These are phyloP conservation scores for Nycticorax nycticorax DNA, from an alignment of 2,113 vertebrate species.

Conservation along the genomic window DNA sequence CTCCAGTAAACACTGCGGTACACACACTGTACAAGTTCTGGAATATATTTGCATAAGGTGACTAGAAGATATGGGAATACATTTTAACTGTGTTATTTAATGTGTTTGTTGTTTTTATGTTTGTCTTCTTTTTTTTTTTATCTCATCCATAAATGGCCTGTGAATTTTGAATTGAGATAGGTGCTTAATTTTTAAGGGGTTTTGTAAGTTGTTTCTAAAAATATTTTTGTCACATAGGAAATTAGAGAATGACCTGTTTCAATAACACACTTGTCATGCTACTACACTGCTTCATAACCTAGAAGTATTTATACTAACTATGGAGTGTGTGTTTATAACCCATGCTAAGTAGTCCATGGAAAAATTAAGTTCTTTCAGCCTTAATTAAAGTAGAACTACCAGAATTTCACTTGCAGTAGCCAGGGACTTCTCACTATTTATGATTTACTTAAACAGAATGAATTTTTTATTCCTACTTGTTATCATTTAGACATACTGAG, in stretches of 20 bases:
- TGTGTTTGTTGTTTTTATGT: not conserved
- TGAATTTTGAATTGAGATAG: not conserved
- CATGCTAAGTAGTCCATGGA: not conserved
- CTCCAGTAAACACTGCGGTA: not conserved
- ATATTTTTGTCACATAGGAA: not conserved
- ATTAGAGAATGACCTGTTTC: not conserved
- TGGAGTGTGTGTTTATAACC: not conserved
- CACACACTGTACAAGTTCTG: not conserved
- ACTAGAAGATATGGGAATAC: not conserved
- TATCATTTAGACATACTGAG: not conserved
- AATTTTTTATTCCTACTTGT: not conserved
- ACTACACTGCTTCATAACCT: not conserved
- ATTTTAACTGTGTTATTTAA: not conserved
- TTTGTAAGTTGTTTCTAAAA: not conserved
- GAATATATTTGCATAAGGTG: not conserved
- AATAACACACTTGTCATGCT: not conserved
- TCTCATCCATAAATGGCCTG: not conserved
- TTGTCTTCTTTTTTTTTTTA: not conserved
- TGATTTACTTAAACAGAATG: not conserved
- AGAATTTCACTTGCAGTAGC: not conserved
- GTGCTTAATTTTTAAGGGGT: not conserved
- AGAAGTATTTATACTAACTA: not conserved
- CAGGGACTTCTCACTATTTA: not conserved
- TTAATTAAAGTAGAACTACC: not conserved
- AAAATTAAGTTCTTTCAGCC: not conserved